These are phyloP conservation scores for Therioaphis trifolii DNA, from an alignment of 2,888 invertebrate species.

Conservation along the genomic window DNA sequence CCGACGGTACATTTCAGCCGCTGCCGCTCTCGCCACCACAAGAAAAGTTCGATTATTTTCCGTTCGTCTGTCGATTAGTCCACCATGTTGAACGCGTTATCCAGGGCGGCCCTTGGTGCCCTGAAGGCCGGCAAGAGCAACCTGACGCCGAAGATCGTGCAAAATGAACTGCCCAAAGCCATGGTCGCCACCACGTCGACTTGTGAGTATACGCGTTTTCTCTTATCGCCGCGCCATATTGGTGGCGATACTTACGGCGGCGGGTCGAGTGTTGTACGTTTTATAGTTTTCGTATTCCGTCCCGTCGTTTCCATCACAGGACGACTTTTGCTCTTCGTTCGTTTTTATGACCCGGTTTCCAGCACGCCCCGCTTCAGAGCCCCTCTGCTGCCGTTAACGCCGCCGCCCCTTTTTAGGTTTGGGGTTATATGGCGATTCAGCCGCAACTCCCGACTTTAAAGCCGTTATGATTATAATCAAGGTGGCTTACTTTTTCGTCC, in stretches of 20 bases:
- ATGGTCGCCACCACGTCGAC: constrained; percentile 71
- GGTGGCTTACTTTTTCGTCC: not conserved
- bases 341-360: not conserved
- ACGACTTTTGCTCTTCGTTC: not conserved
- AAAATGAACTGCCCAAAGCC: constrained; percentile 71
- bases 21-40: not conserved
- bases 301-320: not conserved
- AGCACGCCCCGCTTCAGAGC: not conserved
- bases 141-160: constrained; percentile 69
- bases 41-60: not conserved
- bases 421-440: not conserved
- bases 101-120: constrained; percentile 73
- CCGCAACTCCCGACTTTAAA: no score
- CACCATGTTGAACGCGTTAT: constrained; percentile 73
- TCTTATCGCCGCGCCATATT: not conserved
- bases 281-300: not conserved
- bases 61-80: not conserved
- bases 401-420: not conserved
- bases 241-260: not conserved
- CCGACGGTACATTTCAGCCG: not conserved
- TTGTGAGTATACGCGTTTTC: constrained; percentile 70
- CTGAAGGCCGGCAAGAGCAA: constrained; percentile 73
- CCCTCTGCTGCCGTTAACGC: not conserved
- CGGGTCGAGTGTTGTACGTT: not conserved
- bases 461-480: not conserved